Base-by-base conservation (phyloP, 2,888 invertebrate species). In the Lysandra coridon region DNA sequence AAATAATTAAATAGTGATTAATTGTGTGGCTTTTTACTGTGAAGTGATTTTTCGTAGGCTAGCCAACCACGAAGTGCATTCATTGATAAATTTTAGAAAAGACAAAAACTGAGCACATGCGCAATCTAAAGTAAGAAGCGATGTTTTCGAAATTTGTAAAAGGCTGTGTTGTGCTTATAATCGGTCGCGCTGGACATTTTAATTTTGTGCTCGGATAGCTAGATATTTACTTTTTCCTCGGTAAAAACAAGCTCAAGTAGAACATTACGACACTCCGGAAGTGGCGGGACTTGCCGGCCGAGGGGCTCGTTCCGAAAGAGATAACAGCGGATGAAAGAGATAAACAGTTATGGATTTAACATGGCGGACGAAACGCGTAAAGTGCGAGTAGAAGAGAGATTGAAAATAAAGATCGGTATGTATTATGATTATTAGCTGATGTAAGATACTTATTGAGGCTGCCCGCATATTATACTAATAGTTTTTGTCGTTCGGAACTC, bases 371-470 rank as follows among this genome's bases (percentile, higher is more conserved):
- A 96, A 95, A 96, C 96, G 96, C 97, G 97, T 96, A 96, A 97
- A 96, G 98, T 98, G 95, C 96, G 98, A 96, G 96, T 97, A 93
- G 98, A 98, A 95, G 98, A 98, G 96, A 97, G 98, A 95, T 96
- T 98, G 95, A 98, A 97, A 96, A 98, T 98, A 92, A 98, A 98
- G 97, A 98, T 98, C 93, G 98, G 98, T 98, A 96, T 95, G 97
- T 96, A 92, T 87, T 87, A 85, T 86, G 88, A 87, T 84, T 82
- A 78, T 79, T 73, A 73, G 57, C 79, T 80, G 62, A 33, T 64
- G 33, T 23, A 62, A 30, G 62, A 75, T 75, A 75, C 30, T 17
- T 75, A 64, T 75, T 62, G 62, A 44, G 60, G 60, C 44, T 17
- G 60, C 75, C 44, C n/a, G 17, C 44, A 40, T 40, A 17, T 4